A percentile compares a stretch with the other conserved stretches of the same genome.
phyloP scores from a whole-genome alignment of 2,888 invertebrate species.

The Serrognathus titanus region DNA sequence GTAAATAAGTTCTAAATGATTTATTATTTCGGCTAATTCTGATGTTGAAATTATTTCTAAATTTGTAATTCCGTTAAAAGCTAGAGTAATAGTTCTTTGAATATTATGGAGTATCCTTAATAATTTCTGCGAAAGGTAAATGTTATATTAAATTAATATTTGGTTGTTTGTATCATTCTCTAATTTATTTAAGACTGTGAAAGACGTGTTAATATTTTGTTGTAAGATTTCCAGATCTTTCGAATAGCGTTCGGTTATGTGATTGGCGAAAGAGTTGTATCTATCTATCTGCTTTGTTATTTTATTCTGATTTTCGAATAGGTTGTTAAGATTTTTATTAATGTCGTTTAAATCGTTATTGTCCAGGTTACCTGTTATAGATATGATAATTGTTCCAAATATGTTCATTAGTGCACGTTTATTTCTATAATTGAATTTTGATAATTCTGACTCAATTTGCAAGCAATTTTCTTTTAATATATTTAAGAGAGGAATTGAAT shows the following conservation, averaged over 20 bases:
- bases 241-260: slow-evolving; percentile 16
- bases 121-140: slow-evolving; percentile 3
- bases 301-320: slow-evolving; percentile 15
- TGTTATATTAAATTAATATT: slow-evolving; percentile 12
- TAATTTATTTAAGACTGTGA: slow-evolving; percentile 3
- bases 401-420: slow-evolving; percentile 15
- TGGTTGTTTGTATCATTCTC: slow-evolving; percentile 6
- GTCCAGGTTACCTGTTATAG: slow-evolving; percentile 19
- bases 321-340: slow-evolving; percentile 14
- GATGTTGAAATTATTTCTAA: slow-evolving; percentile 17
- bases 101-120: slow-evolving; percentile 12
- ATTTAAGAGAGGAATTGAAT: background rate
- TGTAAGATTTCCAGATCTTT: slow-evolving; percentile 12
- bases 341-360: slow-evolving; percentile 17
- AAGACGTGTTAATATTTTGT: slow-evolving; percentile 6
- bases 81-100: slow-evolving; percentile 18
- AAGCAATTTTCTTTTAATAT: slow-evolving; percentile 20
- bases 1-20: slow-evolving; percentile 18
- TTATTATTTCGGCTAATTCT: slow-evolving; percentile 18
- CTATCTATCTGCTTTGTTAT: slow-evolving; percentile 16
- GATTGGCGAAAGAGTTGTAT: slow-evolving; percentile 20
- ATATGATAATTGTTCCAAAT: slow-evolving; percentile 17
- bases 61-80: slow-evolving; percentile 14
- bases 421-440: slow-evolving; percentile 17
- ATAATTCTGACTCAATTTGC: slow-evolving; percentile 20